These are phyloP conservation scores for Drosophila mercatorum DNA, from an alignment of 2,888 invertebrate genomes.

Conservation along the genomic window DNA sequence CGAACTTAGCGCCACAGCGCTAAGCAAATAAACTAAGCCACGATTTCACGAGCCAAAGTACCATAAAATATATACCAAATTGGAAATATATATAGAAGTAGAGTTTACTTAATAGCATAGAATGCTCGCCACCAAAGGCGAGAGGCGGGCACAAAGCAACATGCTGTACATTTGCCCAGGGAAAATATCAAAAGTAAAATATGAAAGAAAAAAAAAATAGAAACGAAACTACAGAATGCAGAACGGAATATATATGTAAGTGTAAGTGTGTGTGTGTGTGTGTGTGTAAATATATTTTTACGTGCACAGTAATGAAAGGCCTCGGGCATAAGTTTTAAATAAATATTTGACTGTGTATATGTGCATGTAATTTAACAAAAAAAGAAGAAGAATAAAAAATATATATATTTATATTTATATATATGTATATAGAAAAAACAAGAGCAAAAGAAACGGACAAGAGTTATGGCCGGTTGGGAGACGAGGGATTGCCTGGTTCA, in stretches of 20 bases:
- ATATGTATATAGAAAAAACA: slow-evolving; percentile 33
- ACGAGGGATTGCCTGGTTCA: slow-evolving; percentile 41
- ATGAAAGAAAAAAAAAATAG: slow-evolving; percentile 9
- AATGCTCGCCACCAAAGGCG: slow-evolving; percentile 12
- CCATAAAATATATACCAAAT: slow-evolving; percentile 8
- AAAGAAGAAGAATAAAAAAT: slow-evolving; percentile 25
- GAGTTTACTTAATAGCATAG: slow-evolving; percentile 20
- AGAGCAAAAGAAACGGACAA: slow-evolving; percentile 54
- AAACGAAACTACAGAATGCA: slow-evolving; percentile 34
- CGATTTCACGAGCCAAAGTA: slow-evolving; percentile 36
- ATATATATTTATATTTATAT: slow-evolving; percentile 19
- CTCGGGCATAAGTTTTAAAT: slow-evolving; percentile 79
- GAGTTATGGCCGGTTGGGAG: slow-evolving; percentile 24
- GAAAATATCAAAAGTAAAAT: slow-evolving; percentile 53
- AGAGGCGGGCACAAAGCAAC: slow-evolving; percentile 55
- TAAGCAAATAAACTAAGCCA: slow-evolving; percentile 69
- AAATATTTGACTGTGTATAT: slow-evolving; percentile 74
- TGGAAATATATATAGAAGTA: slow-evolving; percentile 11
- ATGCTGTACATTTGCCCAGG: slow-evolving; percentile 67
- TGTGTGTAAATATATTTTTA: slow-evolving; percentile 40
- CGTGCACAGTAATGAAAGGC: slow-evolving; percentile 77
- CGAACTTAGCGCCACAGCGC: slow-evolving; percentile 39
- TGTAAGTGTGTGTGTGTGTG: background rate
- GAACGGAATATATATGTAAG: slow-evolving; percentile 18
- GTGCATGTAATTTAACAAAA: slow-evolving; percentile 77